Evolutionary conservation across 1,140 invertebrate genomes (phyloP).

Genomic region (Ladona fulva): DNA sequence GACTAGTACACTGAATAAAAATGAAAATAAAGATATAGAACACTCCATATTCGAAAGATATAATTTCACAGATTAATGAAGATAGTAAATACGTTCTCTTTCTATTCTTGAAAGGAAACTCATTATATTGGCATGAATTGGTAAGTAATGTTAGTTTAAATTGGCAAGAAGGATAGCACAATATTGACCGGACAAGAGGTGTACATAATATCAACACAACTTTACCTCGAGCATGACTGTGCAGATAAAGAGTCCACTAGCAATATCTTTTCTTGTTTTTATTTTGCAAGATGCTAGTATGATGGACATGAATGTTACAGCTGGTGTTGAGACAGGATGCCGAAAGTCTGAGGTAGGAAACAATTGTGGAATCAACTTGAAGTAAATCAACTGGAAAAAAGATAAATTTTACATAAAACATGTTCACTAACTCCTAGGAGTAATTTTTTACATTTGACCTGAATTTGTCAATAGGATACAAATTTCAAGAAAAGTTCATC

Average conservation of each 20-base stretch:
- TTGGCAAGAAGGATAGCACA: too few species aligned
- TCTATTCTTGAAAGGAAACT: too few species aligned
- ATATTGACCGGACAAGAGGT: too few species aligned
- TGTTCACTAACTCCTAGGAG: too few species aligned
- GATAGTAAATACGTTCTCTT: too few species aligned
- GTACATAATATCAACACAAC: not conserved
- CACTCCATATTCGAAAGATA: too few species aligned
- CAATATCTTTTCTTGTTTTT: conserved; percentile 52
- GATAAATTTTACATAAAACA: conserved; percentile 17
- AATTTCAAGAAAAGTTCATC: too few species aligned
- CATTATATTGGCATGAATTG: too few species aligned
- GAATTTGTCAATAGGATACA: too few species aligned
- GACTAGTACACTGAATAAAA: conserved; percentile 54
- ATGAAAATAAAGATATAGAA: conserved; percentile 4
- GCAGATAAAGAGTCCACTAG: conserved; percentile 67
- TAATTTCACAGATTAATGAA: too few species aligned
- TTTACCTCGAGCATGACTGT: conserved; percentile 62
- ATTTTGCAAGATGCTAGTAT: conserved; percentile 57
- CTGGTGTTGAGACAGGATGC: conserved; percentile 76
- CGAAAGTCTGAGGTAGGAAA: conserved; percentile 84
- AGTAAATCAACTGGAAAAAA: conserved; percentile 57
- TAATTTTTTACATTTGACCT: too few species aligned
- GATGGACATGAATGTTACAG: conserved; percentile 71
- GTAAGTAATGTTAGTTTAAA: too few species aligned
- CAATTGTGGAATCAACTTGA: conserved; percentile 64